Evolutionary conservation across 2,888 invertebrate genomes (phyloP).

Genomic region (Erebia epiphron): DNA sequence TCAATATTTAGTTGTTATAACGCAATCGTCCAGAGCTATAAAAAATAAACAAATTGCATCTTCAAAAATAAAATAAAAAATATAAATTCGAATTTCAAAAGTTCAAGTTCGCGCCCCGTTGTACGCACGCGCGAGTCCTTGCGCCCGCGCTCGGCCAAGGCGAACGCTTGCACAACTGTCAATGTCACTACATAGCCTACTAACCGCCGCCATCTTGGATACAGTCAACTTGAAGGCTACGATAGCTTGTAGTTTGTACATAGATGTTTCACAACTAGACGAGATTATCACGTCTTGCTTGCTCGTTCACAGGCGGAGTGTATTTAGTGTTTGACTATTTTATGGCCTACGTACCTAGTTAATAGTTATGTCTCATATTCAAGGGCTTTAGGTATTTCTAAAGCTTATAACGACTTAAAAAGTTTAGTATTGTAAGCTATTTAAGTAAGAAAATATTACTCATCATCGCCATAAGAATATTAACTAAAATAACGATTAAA

Average conservation of each 20-base stretch:
- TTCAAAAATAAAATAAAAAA: constrained; percentile 7
- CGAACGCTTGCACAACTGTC: constrained; percentile 66
- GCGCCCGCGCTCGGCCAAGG: constrained; percentile 70
- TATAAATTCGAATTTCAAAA: constrained; percentile 36
- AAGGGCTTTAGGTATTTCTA: too few relatives aligned
- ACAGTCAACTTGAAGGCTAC: constrained; percentile 36
- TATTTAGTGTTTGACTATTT: background rate
- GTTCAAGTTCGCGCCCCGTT: constrained; percentile 63
- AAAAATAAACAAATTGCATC: background rate
- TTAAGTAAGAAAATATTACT: too few relatives aligned
- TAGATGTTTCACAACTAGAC: constrained; percentile 24
- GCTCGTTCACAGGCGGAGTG: background rate
- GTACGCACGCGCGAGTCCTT: constrained; percentile 58
- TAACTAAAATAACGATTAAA: too few relatives aligned
- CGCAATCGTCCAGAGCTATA: background rate
- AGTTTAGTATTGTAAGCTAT: too few relatives aligned
- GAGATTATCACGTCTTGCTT: constrained; percentile 11
- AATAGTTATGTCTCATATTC: too few relatives aligned
- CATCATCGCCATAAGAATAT: too few relatives aligned
- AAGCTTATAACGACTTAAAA: too few relatives aligned
- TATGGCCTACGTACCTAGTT: background rate
- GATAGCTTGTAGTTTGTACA: constrained; percentile 32
- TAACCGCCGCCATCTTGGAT: constrained; percentile 61
- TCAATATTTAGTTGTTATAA: background rate
- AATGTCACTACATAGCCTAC: constrained; percentile 73